Evolutionary conservation across 2,888 invertebrate species (phyloP).

Genomic region (Folsomia manolachei): DNA sequence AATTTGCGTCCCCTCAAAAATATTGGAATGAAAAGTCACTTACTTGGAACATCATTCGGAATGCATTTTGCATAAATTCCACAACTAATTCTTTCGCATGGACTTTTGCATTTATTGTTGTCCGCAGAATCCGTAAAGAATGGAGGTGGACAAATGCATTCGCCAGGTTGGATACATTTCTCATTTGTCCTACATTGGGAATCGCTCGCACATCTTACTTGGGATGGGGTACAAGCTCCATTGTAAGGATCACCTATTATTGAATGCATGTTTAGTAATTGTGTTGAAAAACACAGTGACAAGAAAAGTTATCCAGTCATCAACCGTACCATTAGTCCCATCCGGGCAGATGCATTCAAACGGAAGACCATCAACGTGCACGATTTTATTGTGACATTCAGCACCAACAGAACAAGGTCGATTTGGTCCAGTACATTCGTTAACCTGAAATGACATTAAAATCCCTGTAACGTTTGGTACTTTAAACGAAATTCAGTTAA

Average conservation of each 20-base stretch:
- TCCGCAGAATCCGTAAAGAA: conserved; percentile 80
- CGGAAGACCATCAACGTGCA: conserved; percentile 61
- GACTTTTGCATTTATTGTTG: conserved; percentile 83
- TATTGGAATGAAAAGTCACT: background rate
- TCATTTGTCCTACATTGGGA: conserved; percentile 81
- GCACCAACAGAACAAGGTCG: conserved; percentile 76
- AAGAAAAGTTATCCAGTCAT: background rate
- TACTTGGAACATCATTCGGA: conserved; percentile 20
- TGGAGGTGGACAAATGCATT: conserved; percentile 86
- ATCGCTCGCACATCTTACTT: conserved; percentile 76
- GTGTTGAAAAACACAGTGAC: background rate
- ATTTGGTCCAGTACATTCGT: conserved; percentile 75
- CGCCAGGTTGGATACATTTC: conserved; percentile 85
- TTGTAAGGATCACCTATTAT: conserved; percentile 70
- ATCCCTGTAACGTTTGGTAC: too few species aligned
- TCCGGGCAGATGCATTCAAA: conserved; percentile 76
- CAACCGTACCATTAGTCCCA: conserved; percentile 56
- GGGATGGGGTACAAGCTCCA: conserved; percentile 76
- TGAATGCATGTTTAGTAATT: background rate
- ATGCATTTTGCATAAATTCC: conserved; percentile 56
- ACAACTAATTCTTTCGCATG: conserved; percentile 84
- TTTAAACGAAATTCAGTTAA: too few species aligned
- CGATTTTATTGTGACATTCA: conserved; percentile 70
- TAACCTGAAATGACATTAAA: conserved; percentile 49
- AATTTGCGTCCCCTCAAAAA: too few species aligned